Evolutionary conservation across 2,797 vertebrate species (phyloP), one percentile per base, ranked within the genome.

Genomic region (Columba guinea): DNA sequence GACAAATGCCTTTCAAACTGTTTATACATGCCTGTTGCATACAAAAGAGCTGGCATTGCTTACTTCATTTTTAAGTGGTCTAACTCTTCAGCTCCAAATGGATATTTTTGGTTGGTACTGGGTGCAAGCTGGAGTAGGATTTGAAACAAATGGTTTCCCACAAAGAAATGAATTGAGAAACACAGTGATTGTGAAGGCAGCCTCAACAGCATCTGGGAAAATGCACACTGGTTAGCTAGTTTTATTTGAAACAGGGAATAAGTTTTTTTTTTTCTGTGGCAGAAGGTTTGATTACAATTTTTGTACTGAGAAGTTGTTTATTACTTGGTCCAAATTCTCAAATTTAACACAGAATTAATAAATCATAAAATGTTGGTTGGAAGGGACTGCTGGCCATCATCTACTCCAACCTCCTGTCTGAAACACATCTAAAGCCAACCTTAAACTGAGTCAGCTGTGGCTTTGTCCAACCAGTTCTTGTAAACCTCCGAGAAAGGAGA

Each of bases 141-240:
- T 79, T 90, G 75, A 92, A 94, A 79, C 46, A 90, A 94, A 94
- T 34, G 39, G 13, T 80, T 89, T 94, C 85, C 41, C 82, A 82
- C 28, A 75, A 79, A 84, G 35, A 71, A 86, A 79, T 32, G 4
- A 71, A 52, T 17, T 46, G 64, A 86, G 89, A 94, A 75, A 77
- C 28, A 48, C 55, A 56, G 19, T 4, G 30, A 41, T 71, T 39
- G 53, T 60, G 75, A 69, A 95, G 77, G 60, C 63, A 83, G 46
- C 30, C 73, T 84, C 20, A n/a, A 52, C 3, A 82, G 6, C 35
- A 58, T 60, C 84, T 77, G 87, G 64, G 56, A 46, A 83, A 94
- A 83, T 9, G 41, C 74, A 62, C 34, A 16, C 14, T 52, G 34
- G 13, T 56, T 78, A 73, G 73, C 41, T 58, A 26, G 64, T 86